These are phyloP conservation scores for Pitta sordida DNA, from an alignment of 2,113 vertebrate genomes.

Conservation along the genomic window DNA sequence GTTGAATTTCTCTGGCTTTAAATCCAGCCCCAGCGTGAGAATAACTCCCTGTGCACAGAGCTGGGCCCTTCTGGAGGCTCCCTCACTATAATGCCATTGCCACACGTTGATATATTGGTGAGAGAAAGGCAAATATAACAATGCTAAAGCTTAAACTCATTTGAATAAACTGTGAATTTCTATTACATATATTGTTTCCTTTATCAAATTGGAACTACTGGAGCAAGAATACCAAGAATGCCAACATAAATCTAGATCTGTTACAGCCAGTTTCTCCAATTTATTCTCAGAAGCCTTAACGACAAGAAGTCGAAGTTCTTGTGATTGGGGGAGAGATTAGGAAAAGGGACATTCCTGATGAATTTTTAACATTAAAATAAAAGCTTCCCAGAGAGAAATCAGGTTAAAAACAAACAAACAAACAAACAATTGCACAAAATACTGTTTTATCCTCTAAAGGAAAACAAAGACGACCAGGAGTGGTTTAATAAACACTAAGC, in stretches of 20 bases:
- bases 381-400: accelerated
- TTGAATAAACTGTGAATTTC: conserved; percentile 56
- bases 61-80: conserved; percentile 4
- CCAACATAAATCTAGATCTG: conserved; percentile 58
- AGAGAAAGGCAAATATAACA: conserved; percentile 47
- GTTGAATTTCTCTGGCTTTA: background rate
- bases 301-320: conserved; percentile 1
- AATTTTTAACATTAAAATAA: background rate
- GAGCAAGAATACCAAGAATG: conserved; percentile 58
- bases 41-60: background rate
- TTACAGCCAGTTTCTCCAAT: conserved; percentile 53
- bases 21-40: background rate
- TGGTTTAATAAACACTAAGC: background rate
- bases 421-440: background rate
- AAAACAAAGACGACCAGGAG: background rate
- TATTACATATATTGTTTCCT: conserved; percentile 63
- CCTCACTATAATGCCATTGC: conserved; percentile 14
- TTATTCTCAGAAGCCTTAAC: conserved; percentile 1
- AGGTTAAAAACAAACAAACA: no score
- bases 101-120: conserved; percentile 48
- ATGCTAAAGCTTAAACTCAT: conserved; percentile 51
- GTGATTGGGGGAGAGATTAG: background rate
- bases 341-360: background rate
- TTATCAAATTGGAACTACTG: conserved; percentile 64
- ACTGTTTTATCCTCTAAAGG: background rate